Evolutionary conservation across 2,888 invertebrate species (phyloP).

Genomic region (Deladenus siricidicola): DNA sequence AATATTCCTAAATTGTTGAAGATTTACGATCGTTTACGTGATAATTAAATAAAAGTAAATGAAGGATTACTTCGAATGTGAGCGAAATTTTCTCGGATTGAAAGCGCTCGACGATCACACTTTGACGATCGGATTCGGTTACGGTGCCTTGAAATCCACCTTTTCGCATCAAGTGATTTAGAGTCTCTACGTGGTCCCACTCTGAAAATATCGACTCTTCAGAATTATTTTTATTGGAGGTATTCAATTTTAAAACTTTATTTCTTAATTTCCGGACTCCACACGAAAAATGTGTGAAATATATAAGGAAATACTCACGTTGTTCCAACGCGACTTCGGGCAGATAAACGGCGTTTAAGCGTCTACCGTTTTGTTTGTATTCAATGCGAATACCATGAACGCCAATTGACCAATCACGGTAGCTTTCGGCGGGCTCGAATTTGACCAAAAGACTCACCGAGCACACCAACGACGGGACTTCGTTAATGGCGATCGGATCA

Average conservation of each 20-base stretch:
- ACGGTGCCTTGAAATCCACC: slow-evolving; percentile 85
- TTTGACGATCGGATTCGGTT: slow-evolving; percentile 33
- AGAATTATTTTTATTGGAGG: neutral
- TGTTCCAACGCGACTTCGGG: slow-evolving; percentile 97
- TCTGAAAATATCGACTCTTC: slow-evolving; percentile 61
- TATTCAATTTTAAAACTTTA: too few species aligned
- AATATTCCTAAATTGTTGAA: slow-evolving; percentile 10
- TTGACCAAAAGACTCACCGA: slow-evolving; percentile 79
- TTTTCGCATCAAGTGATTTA: slow-evolving; percentile 90
- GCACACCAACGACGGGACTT: slow-evolving; percentile 66
- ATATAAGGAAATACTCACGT: slow-evolving; percentile 61
- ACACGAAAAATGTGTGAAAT: neutral
- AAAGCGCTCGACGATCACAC: slow-evolving; percentile 40
- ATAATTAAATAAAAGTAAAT: too few species aligned
- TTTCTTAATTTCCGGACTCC: neutral
- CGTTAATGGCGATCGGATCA: slow-evolving; percentile 84
- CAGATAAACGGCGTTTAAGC: slow-evolving; percentile 88
- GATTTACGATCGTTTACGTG: too few species aligned
- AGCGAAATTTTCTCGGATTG: slow-evolving; percentile 42
- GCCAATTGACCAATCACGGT: slow-evolving; percentile 81
- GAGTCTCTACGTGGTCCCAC: slow-evolving; percentile 96
- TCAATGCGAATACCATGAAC: slow-evolving; percentile 95
- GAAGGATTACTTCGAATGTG: slow-evolving; percentile 33
- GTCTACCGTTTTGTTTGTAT: slow-evolving; percentile 72
- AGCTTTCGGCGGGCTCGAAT: slow-evolving; percentile 90